Evolutionary conservation across 2,888 invertebrate genomes (phyloP), one percentile per base, ranked within the genome.

Genomic region (Sipha maydis): DNA sequence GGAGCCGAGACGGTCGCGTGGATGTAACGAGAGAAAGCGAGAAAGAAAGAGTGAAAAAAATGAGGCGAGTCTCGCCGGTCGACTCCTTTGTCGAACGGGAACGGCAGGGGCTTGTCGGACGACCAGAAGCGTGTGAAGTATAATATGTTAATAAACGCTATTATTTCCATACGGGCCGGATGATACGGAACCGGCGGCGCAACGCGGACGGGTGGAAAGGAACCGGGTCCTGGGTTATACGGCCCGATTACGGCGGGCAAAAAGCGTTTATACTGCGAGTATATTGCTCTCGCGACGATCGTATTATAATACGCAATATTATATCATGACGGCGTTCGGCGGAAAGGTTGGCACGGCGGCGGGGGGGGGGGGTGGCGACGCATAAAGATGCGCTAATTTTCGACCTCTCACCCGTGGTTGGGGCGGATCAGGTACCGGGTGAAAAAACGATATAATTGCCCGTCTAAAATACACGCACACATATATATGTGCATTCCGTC

Each of bases 141-240:
- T 61, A 77, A 48, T 77, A 79, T 79, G 79, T 56, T 56, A 79
- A 79, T 79, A 79, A 79, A 28, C 56, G 56, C 56, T 79, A 79
- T 79, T 77, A 77, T 77, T 54, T 28, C 31, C 56, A n/a, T 25
- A 1, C 34, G 11, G 38, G 1, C 17, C 31, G 73, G 31, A 4
- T 31, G 73, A 4, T 5, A 73, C 73, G 31, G 73, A 31, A 3
- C 73, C 28, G 8, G 9, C 9, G 48, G 48, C 56, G 71, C 21
- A n/a, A n/a, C 71, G 38, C 7, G 38, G 38, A 41, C 31, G 14
- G 31, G 48, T 14, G 48, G 48, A 14, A 48, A 48, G 14, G 48
- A 1, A 48, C 48, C 48, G 48, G 48, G 11, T 11, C 48, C 48
- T 3, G 48, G 48, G 48, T 48, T 2, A 4, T 14, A 5, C 61